Percentiles rank a stretch among this genome's conserved stretches.
Conservation (phyloP, 2,797 vertebrate species). For the Garrulus glandarius region DNA sequence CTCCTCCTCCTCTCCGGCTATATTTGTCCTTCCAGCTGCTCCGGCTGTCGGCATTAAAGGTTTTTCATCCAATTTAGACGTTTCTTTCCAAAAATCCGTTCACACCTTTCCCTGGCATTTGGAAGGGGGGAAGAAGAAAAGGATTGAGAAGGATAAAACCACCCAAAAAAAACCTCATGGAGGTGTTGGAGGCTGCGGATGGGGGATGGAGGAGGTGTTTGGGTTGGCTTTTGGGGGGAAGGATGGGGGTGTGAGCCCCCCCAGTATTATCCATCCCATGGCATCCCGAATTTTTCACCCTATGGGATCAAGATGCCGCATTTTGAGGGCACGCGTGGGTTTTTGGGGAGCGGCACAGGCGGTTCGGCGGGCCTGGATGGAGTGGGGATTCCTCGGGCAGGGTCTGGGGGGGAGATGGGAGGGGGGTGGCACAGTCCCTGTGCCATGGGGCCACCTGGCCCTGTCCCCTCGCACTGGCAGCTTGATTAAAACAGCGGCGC, state of each 20-base stretch:
- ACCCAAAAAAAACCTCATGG: accelerated
- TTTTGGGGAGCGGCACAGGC: accelerated
- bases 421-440: background rate
- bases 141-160: background rate
- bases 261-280: accelerated
- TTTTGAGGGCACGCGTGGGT: background rate
- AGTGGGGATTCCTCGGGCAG: accelerated
- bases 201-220: background rate
- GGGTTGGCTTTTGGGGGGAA: background rate
- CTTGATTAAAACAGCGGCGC: slow-evolving; percentile 72
- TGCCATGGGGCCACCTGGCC: background rate
- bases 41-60: background rate
- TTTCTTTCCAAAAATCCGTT: slow-evolving; percentile 19
- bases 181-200: background rate
- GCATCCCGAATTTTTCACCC: accelerated
- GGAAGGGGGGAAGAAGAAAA: background rate
- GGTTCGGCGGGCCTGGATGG: background rate
- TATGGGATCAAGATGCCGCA: accelerated
- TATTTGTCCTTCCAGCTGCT: slow-evolving; percentile 48
- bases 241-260: accelerated
- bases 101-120: background rate
- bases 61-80: background rate
- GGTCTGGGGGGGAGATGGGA: background rate
- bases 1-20: background rate
- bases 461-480: background rate